Conservation (phyloP, 2,113 vertebrate species). For the Hypocryptadius cinnamomeus region DNA sequence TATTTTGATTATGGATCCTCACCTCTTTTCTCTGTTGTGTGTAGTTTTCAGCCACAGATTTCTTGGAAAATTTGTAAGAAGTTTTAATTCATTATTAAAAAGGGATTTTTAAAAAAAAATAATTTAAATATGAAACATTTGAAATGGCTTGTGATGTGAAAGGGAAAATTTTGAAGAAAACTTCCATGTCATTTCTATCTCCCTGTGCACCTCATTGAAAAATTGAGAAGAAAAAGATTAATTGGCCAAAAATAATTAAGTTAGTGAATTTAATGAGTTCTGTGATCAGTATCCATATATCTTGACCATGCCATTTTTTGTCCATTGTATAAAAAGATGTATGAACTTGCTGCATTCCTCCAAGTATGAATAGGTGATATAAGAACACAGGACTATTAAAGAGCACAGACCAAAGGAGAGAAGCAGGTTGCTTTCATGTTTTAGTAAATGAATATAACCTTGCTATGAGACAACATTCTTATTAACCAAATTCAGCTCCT, state of each 20-base stretch:
- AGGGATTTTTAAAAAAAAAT: neutral
- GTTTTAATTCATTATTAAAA: neutral
- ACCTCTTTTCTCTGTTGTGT: neutral
- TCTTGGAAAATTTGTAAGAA: neutral
- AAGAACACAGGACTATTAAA: neutral
- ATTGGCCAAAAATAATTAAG: neutral
- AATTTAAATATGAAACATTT: neutral
- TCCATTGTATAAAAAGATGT: neutral
- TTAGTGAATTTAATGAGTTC: neutral
- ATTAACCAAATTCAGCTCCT: neutral
- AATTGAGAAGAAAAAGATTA: neutral
- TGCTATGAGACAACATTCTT: neutral
- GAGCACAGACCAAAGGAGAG: neutral
- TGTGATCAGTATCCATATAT: neutral
- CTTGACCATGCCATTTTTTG: neutral
- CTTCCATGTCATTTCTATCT: neutral
- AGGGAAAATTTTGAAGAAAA: neutral
- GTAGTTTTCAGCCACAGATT: neutral
- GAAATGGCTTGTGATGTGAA: neutral
- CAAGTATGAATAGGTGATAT: neutral
- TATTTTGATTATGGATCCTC: neutral
- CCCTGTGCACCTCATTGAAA: neutral
- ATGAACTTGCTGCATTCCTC: neutral
- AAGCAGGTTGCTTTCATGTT: fast-evolving
- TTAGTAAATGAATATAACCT: neutral